Percentiles rank a stretch among this genome's conserved stretches.
These are phyloP conservation scores for Trichogramma evanescens DNA, from an alignment of 2,888 invertebrate species.

Conservation along the genomic window DNA sequence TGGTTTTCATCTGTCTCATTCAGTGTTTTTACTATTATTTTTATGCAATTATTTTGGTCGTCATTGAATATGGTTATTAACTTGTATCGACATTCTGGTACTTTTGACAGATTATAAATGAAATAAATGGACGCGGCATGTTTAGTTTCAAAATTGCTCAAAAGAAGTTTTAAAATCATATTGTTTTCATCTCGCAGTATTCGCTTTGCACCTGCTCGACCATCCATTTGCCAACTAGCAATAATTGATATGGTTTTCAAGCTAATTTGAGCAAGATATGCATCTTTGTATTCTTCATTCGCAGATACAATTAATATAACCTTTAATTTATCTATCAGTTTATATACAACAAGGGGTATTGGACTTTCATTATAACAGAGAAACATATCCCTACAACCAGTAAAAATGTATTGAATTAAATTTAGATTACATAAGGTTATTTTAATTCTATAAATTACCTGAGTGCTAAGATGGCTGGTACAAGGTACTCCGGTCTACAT, in stretches of 20 bases:
- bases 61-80: constrained; percentile 30
- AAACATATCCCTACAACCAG: constrained; percentile 48
- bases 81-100: constrained; percentile 53
- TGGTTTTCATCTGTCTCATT: constrained; percentile 16
- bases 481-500: constrained; percentile 42
- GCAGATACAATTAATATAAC: constrained; percentile 51
- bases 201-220: constrained; percentile 43
- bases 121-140: constrained; percentile 52
- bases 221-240: constrained; percentile 34
- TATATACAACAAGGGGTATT: constrained; percentile 53
- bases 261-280: constrained; percentile 40
- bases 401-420: constrained; percentile 8
- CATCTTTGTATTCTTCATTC: constrained; percentile 31
- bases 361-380: constrained; percentile 51
- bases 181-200: constrained; percentile 52
- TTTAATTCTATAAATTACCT: constrained; percentile 37
- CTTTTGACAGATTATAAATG: constrained; percentile 54
- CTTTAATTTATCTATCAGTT: constrained; percentile 53
- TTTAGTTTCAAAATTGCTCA: constrained; percentile 44
- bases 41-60: constrained; percentile 56
- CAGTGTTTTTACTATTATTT: constrained; percentile 49
- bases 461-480: constrained; percentile 48
- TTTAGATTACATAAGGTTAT: constrained; percentile 25
- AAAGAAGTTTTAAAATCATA: constrained; percentile 53
- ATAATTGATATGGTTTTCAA: constrained; percentile 35